Conservation (phyloP, 2,888 invertebrate genomes). For the Lottia scabra region DNA sequence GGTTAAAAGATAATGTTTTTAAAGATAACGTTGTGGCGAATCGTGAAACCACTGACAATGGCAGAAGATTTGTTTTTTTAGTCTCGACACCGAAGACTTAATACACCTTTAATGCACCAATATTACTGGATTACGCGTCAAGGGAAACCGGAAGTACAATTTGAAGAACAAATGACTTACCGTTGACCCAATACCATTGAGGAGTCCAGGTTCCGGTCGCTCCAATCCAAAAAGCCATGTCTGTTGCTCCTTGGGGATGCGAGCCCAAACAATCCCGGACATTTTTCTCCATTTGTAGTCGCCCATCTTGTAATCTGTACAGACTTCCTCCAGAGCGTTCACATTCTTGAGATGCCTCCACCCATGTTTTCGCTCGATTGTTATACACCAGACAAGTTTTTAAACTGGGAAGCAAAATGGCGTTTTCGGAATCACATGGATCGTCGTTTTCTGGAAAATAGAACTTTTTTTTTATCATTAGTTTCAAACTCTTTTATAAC, state of each 20-base stretch:
- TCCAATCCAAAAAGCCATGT: constrained; percentile 32
- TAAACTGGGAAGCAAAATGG: constrained; percentile 25
- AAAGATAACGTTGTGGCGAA: no score
- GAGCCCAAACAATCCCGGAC: constrained; percentile 20
- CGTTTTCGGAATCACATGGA: constrained; percentile 21
- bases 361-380: constrained; percentile 25
- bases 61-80: no score
- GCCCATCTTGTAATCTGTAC: constrained; percentile 22
- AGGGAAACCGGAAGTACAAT: neutral
- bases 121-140: no score
- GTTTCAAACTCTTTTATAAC: no score
- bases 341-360: constrained; percentile 20
- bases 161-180: constrained; percentile 13
- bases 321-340: constrained; percentile 25
- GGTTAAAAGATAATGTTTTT: no score
- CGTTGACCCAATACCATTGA: constrained; percentile 35
- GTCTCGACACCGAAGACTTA: no score
- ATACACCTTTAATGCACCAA: neutral
- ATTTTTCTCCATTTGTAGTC: constrained; percentile 17
- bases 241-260: constrained; percentile 12
- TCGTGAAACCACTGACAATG: no score
- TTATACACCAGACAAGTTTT: constrained; percentile 27
- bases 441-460: neutral
- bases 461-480: no score
- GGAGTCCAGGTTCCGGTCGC: constrained; percentile 23